phyloP scores from a whole-genome alignment of 2,797 vertebrate species.

The Siniperca obscura region DNA sequence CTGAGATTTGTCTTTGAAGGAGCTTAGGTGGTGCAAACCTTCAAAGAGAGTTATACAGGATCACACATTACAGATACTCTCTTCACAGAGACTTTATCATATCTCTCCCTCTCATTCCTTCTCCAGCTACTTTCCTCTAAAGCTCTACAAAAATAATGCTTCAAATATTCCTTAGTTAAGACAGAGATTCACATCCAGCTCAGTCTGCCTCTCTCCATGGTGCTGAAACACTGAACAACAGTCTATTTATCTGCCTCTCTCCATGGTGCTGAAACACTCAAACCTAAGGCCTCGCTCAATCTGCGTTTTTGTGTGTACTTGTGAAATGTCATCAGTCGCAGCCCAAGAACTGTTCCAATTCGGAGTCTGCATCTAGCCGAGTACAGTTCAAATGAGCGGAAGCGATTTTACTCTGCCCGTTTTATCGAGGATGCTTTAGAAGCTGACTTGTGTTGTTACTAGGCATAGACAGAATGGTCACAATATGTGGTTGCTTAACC shows the following conservation, averaged over 20 bases:
- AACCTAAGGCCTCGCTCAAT: constrained; percentile 14
- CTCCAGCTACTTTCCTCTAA: constrained; percentile 57
- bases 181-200: constrained; percentile 19
- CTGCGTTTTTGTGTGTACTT: constrained; percentile 9
- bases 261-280: constrained; percentile 49
- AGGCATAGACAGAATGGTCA: not conserved
- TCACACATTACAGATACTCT: constrained; percentile 68
- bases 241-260: constrained; percentile 21
- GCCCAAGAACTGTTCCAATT: not conserved
- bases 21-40: constrained; percentile 71
- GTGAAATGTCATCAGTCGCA: constrained; percentile 11
- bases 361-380: not conserved
- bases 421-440: not conserved
- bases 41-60: constrained; percentile 73
- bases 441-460: not conserved
- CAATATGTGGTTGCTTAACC: not conserved
- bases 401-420: not conserved
- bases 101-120: constrained; percentile 34
- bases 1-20: constrained; percentile 70
- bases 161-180: constrained; percentile 55
- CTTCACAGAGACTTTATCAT: constrained; percentile 77
- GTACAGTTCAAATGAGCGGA: not conserved
- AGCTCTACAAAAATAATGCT: constrained; percentile 57
- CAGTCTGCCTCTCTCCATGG: constrained; percentile 39
- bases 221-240: constrained; percentile 38